Evolutionary conservation across 2,113 vertebrate species (phyloP).

Genomic region (Nymphicus hollandicus): DNA sequence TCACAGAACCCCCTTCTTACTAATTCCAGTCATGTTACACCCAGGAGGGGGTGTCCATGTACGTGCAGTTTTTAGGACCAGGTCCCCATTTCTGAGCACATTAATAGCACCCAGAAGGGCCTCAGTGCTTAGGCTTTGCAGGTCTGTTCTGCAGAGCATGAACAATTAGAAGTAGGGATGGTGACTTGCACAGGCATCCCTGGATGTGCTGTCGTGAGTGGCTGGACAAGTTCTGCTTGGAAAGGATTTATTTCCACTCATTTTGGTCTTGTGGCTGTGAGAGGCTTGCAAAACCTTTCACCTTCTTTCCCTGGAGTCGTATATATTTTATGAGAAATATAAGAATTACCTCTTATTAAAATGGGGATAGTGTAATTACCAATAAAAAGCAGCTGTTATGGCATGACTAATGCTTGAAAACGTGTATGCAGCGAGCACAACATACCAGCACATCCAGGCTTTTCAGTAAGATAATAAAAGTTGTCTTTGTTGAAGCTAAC

Average conservation of each 20-base stretch:
- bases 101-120: conserved; percentile 30
- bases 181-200: neutral
- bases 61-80: neutral
- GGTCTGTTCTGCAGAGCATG: neutral
- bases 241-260: conserved; percentile 42
- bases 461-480: conserved; percentile 48
- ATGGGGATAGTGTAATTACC: conserved; percentile 53
- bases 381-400: conserved; percentile 68
- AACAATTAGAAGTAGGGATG: neutral
- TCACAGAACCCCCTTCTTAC: neutral
- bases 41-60: neutral
- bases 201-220: neutral
- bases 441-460: conserved; percentile 14
- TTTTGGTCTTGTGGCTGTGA: conserved; percentile 34
- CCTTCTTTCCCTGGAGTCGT: conserved; percentile 51
- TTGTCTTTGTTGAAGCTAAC: neutral
- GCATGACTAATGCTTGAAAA: conserved; percentile 40
- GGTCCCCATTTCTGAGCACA: neutral
- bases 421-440: neutral
- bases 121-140: neutral
- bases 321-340: conserved; percentile 57
- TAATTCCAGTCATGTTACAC: neutral
- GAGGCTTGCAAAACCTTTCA: conserved; percentile 56
- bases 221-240: neutral
- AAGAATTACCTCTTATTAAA: conserved; percentile 68